These are phyloP conservation scores for Tychaedon coryphoeus DNA, from an alignment of 2,113 vertebrate genomes.

Conservation along the genomic window DNA sequence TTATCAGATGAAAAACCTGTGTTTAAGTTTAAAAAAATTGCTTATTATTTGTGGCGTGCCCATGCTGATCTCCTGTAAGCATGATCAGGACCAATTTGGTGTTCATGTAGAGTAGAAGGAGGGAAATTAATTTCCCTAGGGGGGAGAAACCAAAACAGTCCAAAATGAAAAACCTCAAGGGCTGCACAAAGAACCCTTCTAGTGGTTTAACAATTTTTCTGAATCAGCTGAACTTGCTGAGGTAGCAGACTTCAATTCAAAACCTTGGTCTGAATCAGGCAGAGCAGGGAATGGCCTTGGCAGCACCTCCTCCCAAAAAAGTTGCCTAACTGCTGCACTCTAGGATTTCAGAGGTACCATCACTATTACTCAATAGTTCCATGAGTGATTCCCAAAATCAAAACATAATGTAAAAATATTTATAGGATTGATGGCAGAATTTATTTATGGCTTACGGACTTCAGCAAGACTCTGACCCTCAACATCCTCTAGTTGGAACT, in stretches of 20 bases:
- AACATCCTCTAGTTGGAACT: neutral
- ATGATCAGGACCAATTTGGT: neutral
- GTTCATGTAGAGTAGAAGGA: neutral
- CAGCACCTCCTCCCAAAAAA: neutral
- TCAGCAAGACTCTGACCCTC: neutral
- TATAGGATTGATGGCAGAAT: neutral
- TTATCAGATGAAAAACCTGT: neutral
- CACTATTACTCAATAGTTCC: neutral
- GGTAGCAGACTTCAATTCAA: neutral
- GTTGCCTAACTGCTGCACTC: neutral
- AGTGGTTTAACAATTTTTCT: neutral
- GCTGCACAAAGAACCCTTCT: neutral
- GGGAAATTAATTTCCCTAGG: neutral
- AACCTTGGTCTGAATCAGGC: neutral
- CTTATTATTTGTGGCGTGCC: neutral
- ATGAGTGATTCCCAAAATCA: neutral
- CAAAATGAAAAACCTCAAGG: neutral
- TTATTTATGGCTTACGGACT: neutral
- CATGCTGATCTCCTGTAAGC: neutral
- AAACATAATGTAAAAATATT: neutral
- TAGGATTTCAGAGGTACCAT: neutral
- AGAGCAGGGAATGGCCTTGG: neutral
- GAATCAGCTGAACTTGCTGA: neutral
- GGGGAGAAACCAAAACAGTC: fast-evolving
- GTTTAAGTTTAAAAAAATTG: neutral